Evolutionary conservation across 2,888 invertebrate genomes (phyloP).

Genomic region (Eupithecia vulgata): DNA sequence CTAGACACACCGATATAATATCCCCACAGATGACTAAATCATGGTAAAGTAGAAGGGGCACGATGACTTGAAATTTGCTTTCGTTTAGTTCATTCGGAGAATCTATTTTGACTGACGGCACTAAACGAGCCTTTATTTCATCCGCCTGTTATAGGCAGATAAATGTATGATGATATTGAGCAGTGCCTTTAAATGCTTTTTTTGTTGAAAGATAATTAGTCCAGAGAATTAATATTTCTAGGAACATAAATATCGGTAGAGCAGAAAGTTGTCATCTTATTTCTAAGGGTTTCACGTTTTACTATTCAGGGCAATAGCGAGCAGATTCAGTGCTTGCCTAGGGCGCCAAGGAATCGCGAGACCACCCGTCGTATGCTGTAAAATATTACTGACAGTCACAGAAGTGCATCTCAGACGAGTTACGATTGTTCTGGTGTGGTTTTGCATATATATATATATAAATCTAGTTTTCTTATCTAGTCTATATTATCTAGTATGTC

Average conservation of each 20-base stretch:
- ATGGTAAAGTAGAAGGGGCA: neutral
- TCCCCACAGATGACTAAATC: slow-evolving; percentile 31
- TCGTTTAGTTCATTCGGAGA: slow-evolving; percentile 1
- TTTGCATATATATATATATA: neutral
- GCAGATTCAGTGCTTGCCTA: slow-evolving; percentile 31
- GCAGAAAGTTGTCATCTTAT: neutral
- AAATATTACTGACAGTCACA: slow-evolving; percentile 54
- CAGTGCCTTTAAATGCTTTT: neutral
- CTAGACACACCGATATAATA: slow-evolving; percentile 67
- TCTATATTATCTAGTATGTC: too few relatives aligned
- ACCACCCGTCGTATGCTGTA: slow-evolving; percentile 63
- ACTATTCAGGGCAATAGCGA: slow-evolving; percentile 23
- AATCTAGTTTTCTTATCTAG: neutral
- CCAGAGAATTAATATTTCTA: neutral
- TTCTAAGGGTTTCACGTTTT: neutral
- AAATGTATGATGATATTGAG: too few relatives aligned
- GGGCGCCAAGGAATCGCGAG: slow-evolving; percentile 61
- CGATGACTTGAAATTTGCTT: neutral
- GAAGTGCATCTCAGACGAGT: slow-evolving; percentile 35
- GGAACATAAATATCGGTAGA: neutral
- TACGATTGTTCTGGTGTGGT: slow-evolving; percentile 21
- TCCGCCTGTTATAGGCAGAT: neutral
- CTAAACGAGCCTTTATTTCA: neutral
- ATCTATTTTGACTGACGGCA: neutral
- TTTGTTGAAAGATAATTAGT: neutral